Base-by-base conservation (phyloP, 2,888 invertebrate species). In the Polymixis lichenea region DNA sequence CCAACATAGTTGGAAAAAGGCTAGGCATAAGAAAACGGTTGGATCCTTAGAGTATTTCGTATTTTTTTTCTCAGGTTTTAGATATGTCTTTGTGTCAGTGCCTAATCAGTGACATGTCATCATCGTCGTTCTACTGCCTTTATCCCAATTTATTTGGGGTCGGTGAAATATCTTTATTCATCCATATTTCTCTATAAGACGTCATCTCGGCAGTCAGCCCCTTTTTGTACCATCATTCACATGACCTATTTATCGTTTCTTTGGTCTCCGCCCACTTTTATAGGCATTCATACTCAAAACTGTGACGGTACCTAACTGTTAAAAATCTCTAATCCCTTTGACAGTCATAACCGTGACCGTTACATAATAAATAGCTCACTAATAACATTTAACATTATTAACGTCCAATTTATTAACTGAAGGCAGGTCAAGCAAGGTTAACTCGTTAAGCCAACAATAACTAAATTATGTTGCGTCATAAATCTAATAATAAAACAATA, bases 401-500 rank as follows among this genome's bases (percentile, higher is more conserved):
- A 72, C 32, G 79, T 86, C 71, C 46, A 72, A 49, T 78, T 78
- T 62, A 83, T 72, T 60, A 38, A 32, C 51, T 51, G 3, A 75
- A 72, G 15, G 11, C 74, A 55, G 86, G 78, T 83, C 83, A 83
- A 83, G 56, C 61, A 83, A 83, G 86, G 84, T 84, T 86, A 86
- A 84, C 78, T 84, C 69, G 80, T 83, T 82, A 81, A 80, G 74
- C 79, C 60, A 74, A 87, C 83, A 87, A 88, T 88, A 75, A 83
- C 77, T 75, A 71, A 88, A 87, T 87, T 75, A 82, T 71, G 64
- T 87, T 87, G 78, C 87, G 70, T 70, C 85, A 87, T 77, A 77
- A 79, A 87, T 88, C 68, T 85, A 87, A 87, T 88, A 87, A 85
- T 85, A 87, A 83, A 87, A 88, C 88, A 83, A 87, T 87, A 88